Evolutionary conservation across 2,113 vertebrate genomes (phyloP).

Genomic region (Ginglymostoma cirratum): DNA sequence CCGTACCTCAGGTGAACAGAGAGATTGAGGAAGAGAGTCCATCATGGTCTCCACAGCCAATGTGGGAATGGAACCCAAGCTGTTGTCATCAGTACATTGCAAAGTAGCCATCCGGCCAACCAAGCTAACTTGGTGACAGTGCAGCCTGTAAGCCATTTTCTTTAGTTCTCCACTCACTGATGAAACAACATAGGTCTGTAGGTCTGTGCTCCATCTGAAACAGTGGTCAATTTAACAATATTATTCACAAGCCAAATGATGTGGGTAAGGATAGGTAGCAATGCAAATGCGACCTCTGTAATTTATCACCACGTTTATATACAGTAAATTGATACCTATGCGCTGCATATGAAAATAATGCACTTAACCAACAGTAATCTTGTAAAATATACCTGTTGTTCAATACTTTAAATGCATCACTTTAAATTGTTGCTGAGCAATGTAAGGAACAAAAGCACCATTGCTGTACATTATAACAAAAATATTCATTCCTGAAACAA

Average conservation of each 20-base stretch:
- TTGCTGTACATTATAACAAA: not conserved
- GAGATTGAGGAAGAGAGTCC: too few relatives aligned
- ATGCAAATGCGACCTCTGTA: not conserved
- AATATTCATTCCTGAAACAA: not conserved
- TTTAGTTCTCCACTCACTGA: not conserved
- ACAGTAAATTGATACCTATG: not conserved
- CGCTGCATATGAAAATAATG: not conserved
- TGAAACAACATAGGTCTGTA: not conserved
- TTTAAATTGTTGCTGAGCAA: not conserved
- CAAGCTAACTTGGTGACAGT: too few relatives aligned
- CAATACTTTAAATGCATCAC: not conserved
- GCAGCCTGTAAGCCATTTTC: not conserved
- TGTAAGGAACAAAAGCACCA: not conserved
- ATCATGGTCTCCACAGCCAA: too few relatives aligned
- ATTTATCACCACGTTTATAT: not conserved
- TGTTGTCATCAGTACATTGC: too few relatives aligned
- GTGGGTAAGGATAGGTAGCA: not conserved
- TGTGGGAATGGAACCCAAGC: too few relatives aligned
- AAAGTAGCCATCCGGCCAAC: too few relatives aligned
- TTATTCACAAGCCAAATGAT: not conserved
- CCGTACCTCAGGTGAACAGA: too few relatives aligned
- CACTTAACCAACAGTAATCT: not conserved
- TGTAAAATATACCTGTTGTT: not conserved
- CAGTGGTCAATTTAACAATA: not conserved
- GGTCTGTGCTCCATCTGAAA: not conserved